Conservation (phyloP, 2,113 vertebrate species). For the Tragelaphus scriptus region DNA sequence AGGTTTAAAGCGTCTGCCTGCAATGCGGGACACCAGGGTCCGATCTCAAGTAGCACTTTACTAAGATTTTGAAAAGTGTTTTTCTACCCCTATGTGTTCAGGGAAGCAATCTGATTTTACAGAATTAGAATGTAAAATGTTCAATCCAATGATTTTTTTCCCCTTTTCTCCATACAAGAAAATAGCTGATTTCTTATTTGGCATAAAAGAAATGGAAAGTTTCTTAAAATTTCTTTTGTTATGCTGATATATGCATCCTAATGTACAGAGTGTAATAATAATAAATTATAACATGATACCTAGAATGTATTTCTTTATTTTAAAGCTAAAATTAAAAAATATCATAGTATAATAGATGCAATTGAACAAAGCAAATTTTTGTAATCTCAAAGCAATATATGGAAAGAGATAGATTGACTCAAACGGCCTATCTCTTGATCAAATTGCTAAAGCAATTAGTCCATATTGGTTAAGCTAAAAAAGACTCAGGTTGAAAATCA, state of each 20-base stretch:
- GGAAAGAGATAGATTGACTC: background rate
- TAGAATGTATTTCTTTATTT: background rate
- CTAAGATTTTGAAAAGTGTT: background rate
- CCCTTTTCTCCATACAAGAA: background rate
- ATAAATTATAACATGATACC: background rate
- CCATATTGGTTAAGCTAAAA: background rate
- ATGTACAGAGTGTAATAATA: background rate
- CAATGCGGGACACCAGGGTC: too few relatives aligned
- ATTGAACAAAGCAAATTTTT: background rate
- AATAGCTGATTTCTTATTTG: background rate
- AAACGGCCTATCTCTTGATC: background rate
- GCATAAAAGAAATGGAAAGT: background rate
- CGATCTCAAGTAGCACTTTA: background rate
- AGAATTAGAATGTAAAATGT: background rate
- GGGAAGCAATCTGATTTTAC: background rate
- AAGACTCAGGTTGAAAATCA: constrained; percentile 41
- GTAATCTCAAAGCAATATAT: background rate
- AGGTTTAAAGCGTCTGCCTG: too few relatives aligned
- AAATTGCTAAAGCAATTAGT: constrained; percentile 31
- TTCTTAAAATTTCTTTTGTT: background rate
- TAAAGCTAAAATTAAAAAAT: background rate
- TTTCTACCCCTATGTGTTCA: background rate
- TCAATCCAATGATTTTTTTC: background rate
- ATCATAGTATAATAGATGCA: background rate
- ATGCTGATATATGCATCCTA: background rate